Conservation (phyloP, 1,140 invertebrate species). For the Lordiphosa mommai region DNA sequence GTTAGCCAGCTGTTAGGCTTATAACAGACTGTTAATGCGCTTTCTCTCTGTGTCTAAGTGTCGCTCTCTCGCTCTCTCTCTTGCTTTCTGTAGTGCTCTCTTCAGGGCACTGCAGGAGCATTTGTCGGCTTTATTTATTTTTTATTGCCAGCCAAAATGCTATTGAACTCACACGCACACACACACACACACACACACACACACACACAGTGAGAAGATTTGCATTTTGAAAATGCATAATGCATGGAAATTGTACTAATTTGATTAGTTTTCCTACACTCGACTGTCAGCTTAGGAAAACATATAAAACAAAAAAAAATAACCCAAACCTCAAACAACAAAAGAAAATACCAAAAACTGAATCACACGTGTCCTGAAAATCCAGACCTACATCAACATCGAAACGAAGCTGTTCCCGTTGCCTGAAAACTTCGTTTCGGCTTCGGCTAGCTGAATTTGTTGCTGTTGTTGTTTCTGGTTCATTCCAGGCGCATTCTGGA, state of each 20-base stretch:
- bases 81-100: constrained; percentile 2
- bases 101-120: constrained; percentile 33
- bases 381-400: constrained; percentile 78
- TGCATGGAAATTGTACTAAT: no score
- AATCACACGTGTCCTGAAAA: constrained; percentile 69
- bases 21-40: constrained; percentile 9
- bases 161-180: constrained; percentile 64
- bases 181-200: background rate
- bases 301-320: background rate
- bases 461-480: constrained; percentile 28
- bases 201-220: background rate
- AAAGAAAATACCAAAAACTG: background rate
- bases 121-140: constrained; percentile 65
- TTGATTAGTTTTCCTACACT: no score
- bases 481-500: constrained; percentile 77
- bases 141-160: constrained; percentile 69
- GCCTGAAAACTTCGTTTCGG: no score
- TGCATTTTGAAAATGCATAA: background rate
- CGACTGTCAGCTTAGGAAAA: background rate
- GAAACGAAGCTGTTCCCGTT: constrained; percentile 17
- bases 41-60: background rate
- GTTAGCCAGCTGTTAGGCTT: background rate
- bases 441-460: no score
- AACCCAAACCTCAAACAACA: no score
- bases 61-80: background rate